These are phyloP conservation scores for Actinernus sp. DNA, from an alignment of 92 coral and sea anemone species.

Conservation along the genomic window DNA sequence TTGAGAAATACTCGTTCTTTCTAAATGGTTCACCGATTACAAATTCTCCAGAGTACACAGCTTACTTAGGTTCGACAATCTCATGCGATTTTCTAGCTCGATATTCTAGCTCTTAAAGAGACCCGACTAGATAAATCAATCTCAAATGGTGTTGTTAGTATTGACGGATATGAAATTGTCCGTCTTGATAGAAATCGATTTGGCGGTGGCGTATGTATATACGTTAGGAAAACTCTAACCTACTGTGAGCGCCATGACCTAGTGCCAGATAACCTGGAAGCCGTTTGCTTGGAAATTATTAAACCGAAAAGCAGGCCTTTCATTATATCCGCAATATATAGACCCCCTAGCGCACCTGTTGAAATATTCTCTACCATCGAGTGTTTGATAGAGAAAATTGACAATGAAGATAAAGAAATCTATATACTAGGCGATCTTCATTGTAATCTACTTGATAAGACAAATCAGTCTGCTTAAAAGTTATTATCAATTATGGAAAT, in stretches of 20 bases:
- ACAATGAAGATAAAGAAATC: slow-evolving; percentile 17
- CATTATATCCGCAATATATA: slow-evolving; percentile 18
- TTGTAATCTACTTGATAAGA: slow-evolving; percentile 18
- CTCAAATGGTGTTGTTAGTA: slow-evolving; percentile 3
- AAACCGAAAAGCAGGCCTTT: slow-evolving; percentile 29
- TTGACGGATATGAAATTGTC: slow-evolving; percentile 5
- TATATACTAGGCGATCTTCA: slow-evolving; percentile 32
- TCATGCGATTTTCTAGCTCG: not conserved
- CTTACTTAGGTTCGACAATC: slow-evolving; percentile 4
- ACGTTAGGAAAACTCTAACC: slow-evolving; percentile 3
- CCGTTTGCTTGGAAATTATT: slow-evolving; percentile 20
- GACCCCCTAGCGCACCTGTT: slow-evolving; percentile 36
- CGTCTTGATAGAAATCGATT: slow-evolving; percentile 11
- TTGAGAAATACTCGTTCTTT: no score
- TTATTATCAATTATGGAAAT: slow-evolving; percentile 12
- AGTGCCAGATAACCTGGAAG: slow-evolving; percentile 19
- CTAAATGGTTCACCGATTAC: no score
- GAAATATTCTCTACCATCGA: slow-evolving; percentile 13
- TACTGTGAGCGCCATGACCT: slow-evolving; percentile 7
- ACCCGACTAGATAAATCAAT: slow-evolving; percentile 4
- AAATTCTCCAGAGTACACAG: no score
- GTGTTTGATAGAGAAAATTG: slow-evolving; percentile 2
- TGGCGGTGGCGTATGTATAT: slow-evolving; percentile 14
- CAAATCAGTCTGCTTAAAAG: not conserved
- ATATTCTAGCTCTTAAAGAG: slow-evolving; percentile 2